Evolutionary conservation across 2,888 invertebrate species (phyloP), one percentile per base, ranked within the genome.

Genomic region (Bombyx huttoni): DNA sequence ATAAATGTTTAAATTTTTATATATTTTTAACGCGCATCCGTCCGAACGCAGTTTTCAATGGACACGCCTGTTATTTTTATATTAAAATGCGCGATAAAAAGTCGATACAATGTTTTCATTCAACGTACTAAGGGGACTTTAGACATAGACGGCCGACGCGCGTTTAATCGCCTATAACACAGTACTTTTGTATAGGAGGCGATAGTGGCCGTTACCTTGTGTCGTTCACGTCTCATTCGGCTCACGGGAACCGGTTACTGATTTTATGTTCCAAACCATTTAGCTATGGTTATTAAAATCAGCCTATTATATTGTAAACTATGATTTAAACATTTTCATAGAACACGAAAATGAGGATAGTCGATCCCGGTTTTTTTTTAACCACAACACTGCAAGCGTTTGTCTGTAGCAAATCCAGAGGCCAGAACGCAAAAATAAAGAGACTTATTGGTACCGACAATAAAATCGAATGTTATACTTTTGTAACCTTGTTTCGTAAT

Each of bases 21-120:
- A 56, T 55, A 59, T 59, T 58, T 62, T 61, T 54, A 60, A 60
- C 57, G 58, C 55, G 57, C 51, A 54, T 56, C 55, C 52, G 52
- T 50, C 55, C 40, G 54, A 47, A 54, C 50, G 45, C 53, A 56
- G 51, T 55, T 54, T 59, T 59, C 48, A 54, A 52, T 53, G 54
- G 58, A 54, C 54, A 57, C 55, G 58, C 55, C 40, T 55, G 54
- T 56, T 58, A 54, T 53, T 51, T 49, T 13, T 46, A 47, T 53
- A 53, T 53, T 53, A 53, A 53, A 51, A 47, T 47, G 46, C 13
- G 51, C 49, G 46, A 53, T 53, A 49, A 53, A 51, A 51, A 46
- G 33, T 24, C 48, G 46, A 49, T 51, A 53, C 53, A 53, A 53
- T 53, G 53, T 53, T 51, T 53, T 49, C 47, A 49, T 51, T 51